phyloP scores from a whole-genome alignment of 2,888 invertebrate genomes.

The Hypselothyrea guttata region DNA sequence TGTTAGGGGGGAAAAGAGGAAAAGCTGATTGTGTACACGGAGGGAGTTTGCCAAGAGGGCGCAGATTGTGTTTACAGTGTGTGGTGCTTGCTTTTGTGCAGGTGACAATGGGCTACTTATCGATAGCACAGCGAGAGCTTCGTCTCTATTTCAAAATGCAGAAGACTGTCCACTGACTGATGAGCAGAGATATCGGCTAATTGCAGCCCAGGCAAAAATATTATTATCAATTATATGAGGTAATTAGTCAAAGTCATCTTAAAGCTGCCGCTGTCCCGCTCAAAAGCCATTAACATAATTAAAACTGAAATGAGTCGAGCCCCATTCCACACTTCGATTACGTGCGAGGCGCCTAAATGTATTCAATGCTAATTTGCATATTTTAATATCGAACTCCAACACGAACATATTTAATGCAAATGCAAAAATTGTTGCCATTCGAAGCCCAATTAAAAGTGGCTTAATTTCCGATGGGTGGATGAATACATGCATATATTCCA shows the following conservation, averaged over 20 bases:
- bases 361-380: conserved; percentile 62
- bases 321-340: conserved; percentile 50
- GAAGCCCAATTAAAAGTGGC: conserved; percentile 60
- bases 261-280: conserved; percentile 9
- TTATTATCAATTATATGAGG: conserved; percentile 49
- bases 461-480: conserved; percentile 60
- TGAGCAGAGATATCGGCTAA: conserved; percentile 22
- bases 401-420: conserved; percentile 45
- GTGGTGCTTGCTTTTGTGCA: conserved; percentile 4
- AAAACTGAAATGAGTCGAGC: conserved; percentile 46
- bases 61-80: conserved; percentile 13
- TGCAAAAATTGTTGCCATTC: conserved; percentile 54
- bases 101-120: conserved; percentile 35
- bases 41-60: too few species aligned
- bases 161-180: conserved; percentile 39
- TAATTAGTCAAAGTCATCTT: conserved; percentile 59
- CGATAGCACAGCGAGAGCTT: not conserved
- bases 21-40: conserved; percentile 4
- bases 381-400: conserved; percentile 53
- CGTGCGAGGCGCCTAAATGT: conserved; percentile 51
- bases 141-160: conserved; percentile 2
- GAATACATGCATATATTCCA: conserved; percentile 35
- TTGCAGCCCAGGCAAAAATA: conserved; percentile 29
- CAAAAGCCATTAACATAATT: conserved; percentile 57
- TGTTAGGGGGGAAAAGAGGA: not conserved